phyloP scores from a whole-genome alignment of 1,140 invertebrate genomes.

The Kradibia gibbosae region DNA sequence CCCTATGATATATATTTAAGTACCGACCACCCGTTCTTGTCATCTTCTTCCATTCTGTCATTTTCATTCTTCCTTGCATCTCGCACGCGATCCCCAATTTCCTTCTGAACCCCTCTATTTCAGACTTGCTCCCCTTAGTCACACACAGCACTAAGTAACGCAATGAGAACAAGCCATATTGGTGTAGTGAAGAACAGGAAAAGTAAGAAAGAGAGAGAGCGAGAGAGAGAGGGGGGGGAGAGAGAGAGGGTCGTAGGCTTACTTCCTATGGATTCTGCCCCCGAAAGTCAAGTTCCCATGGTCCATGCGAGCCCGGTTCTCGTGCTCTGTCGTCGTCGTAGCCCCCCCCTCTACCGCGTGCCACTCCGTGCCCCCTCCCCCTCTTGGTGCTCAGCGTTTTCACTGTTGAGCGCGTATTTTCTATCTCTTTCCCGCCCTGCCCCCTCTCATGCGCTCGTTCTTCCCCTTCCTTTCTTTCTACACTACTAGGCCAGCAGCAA shows the following conservation, averaged over 20 bases:
- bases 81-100: constrained; percentile 46
- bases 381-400: too few relatives aligned
- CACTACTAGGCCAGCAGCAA: constrained; percentile 24
- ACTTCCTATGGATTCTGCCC: constrained; percentile 71
- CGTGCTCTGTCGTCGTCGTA: constrained; percentile 3
- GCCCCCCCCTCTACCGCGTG: neutral
- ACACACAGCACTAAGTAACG: constrained; percentile 16
- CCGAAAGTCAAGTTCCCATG: constrained; percentile 73
- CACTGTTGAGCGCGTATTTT: too few relatives aligned
- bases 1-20: constrained; percentile 58
- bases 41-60: neutral
- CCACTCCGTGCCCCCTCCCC: neutral
- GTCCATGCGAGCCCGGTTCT: constrained; percentile 57
- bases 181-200: constrained; percentile 30
- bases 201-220: too few relatives aligned
- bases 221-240: neutral
- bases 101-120: constrained; percentile 56
- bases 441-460: too few relatives aligned
- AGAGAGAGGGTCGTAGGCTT: constrained; percentile 43
- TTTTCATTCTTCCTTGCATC: neutral
- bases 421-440: neutral
- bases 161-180: constrained; percentile 39
- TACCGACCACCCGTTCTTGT: constrained; percentile 32
- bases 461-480: constrained; percentile 3
- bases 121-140: constrained; percentile 60